Conservation (phyloP, 2,888 invertebrate genomes). For the Homarus gammarus region DNA sequence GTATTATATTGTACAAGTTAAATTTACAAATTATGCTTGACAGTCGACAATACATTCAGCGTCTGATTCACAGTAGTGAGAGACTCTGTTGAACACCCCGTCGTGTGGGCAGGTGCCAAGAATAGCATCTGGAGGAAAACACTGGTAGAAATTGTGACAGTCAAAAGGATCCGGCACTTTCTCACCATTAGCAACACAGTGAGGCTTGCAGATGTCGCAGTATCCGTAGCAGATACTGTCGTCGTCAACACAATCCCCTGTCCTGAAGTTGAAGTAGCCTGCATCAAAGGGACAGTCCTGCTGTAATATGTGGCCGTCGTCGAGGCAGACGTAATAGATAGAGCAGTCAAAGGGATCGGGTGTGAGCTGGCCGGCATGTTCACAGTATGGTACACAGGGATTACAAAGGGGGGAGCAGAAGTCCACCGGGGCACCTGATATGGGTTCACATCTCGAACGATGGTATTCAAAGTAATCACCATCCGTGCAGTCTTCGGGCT, state of each 20-base stretch:
- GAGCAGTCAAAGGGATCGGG: slow-evolving; percentile 24
- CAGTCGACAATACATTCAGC: neutral
- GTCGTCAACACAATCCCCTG: neutral
- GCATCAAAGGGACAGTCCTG: neutral
- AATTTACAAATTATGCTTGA: too few relatives aligned
- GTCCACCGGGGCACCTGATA: neutral
- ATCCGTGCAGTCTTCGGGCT: neutral
- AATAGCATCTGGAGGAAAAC: neutral
- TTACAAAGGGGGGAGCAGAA: slow-evolving; percentile 36
- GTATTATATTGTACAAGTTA: too few relatives aligned
- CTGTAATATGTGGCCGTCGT: neutral
- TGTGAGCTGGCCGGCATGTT: neutral
- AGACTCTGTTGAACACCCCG: neutral
- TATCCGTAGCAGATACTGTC: neutral
- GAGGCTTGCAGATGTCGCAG: slow-evolving; percentile 1
- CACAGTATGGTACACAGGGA: slow-evolving; percentile 24
- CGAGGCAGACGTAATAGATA: slow-evolving; percentile 32
- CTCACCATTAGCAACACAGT: neutral
- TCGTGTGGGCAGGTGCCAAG: neutral
- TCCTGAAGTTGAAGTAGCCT: slow-evolving; percentile 6
- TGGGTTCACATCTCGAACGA: slow-evolving; percentile 18
- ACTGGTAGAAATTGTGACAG: slow-evolving; percentile 20
- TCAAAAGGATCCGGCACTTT: neutral
- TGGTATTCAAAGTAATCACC: slow-evolving; percentile 35
- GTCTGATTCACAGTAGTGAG: neutral